Evolutionary conservation across 1,140 invertebrate genomes (phyloP).

Genomic region (Lepidurus apus): DNA sequence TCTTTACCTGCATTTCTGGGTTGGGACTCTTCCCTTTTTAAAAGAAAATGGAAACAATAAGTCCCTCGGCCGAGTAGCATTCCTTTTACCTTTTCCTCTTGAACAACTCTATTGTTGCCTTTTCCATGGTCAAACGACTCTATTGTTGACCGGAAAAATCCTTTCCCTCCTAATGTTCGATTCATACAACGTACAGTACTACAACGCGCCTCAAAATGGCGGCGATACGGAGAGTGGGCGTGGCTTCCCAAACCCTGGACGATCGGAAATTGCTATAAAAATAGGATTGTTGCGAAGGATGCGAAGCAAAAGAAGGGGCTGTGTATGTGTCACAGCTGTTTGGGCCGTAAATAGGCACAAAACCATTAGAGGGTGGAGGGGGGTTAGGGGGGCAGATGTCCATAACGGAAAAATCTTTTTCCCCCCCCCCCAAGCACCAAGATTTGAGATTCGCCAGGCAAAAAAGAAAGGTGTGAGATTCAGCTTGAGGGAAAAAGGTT

Average conservation of each 20-base stretch:
- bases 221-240: background rate
- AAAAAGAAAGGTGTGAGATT: background rate
- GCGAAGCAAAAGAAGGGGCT: background rate
- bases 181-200: background rate
- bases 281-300: background rate
- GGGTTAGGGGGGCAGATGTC: background rate
- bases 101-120: background rate
- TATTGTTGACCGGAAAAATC: background rate
- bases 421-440: background rate
- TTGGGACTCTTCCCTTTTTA: background rate
- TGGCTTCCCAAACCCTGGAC: background rate
- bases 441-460: background rate
- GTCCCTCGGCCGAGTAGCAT: background rate
- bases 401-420: background rate
- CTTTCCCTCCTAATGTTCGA: background rate
- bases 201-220: background rate
- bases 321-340: background rate
- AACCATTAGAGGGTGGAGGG: conserved; percentile 1
- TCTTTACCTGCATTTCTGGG: conserved; percentile 12
- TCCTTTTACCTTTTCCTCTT: background rate
- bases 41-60: background rate
- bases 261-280: background rate
- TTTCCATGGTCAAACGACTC: conserved; percentile 1
- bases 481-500: background rate
- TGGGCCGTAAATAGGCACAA: background rate